These are phyloP conservation scores for Drosophila ercepeae DNA, from an alignment of 1,140 invertebrate genomes.

Conservation along the genomic window DNA sequence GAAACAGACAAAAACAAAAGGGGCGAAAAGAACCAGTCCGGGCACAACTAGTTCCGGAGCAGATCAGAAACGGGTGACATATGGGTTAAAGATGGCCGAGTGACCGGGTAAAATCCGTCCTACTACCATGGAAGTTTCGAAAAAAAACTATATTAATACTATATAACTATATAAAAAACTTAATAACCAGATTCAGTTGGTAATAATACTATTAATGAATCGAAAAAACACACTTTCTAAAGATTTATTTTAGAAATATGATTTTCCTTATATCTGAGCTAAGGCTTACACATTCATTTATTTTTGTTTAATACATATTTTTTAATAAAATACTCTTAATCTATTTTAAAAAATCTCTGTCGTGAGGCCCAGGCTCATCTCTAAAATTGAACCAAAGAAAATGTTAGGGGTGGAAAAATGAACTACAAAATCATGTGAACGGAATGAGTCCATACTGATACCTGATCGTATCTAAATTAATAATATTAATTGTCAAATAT, in stretches of 20 bases:
- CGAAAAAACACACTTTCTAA: too few relatives aligned
- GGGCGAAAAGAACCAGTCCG: conserved; percentile 41
- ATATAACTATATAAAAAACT: too few relatives aligned
- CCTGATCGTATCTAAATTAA: not conserved
- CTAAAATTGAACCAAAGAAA: conserved; percentile 3
- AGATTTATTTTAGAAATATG: too few relatives aligned
- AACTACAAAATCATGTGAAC: not conserved
- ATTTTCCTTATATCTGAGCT: too few relatives aligned
- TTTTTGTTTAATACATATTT: not conserved
- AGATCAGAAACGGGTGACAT: conserved; percentile 3
- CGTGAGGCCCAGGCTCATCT: not conserved
- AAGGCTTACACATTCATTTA: too few relatives aligned
- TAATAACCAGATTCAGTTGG: too few relatives aligned
- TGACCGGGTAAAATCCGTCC: not conserved
- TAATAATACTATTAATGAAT: too few relatives aligned
- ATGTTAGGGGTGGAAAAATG: conserved; percentile 5
- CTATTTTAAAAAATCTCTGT: not conserved
- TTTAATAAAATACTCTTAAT: not conserved
- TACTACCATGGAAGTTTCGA: not conserved
- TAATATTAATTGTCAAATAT: not conserved
- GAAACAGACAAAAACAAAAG: conserved; percentile 64
- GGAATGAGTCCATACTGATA: not conserved
- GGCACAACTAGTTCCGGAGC: conserved; percentile 25
- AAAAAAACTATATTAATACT: too few relatives aligned
- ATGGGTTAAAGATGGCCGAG: conserved; percentile 11